Conservation (phyloP, 2,888 invertebrate species). For the Polylopha cassiicola region DNA sequence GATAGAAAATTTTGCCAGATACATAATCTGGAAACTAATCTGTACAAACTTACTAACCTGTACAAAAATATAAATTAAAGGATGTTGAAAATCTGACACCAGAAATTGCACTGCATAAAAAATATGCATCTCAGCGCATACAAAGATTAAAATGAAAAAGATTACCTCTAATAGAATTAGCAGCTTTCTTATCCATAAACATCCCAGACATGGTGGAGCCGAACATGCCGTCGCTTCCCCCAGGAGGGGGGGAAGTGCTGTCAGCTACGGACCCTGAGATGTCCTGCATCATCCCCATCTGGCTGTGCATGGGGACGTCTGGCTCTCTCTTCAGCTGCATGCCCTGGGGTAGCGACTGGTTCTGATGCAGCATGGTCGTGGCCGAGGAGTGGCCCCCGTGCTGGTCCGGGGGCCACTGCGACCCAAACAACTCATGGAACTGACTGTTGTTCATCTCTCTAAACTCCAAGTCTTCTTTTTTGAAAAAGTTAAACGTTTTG, state of each 20-base stretch:
- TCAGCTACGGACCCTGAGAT: slow-evolving; percentile 71
- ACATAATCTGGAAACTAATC: too few species aligned
- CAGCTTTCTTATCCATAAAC: slow-evolving; percentile 79
- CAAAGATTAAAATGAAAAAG: slow-evolving; percentile 24
- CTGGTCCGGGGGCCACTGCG: slow-evolving; percentile 74
- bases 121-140: too few species aligned
- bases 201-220: slow-evolving; percentile 64
- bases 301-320: slow-evolving; percentile 55
- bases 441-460: slow-evolving; percentile 66
- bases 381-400: slow-evolving; percentile 69
- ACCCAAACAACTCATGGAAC: slow-evolving; percentile 70
- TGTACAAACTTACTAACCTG: too few species aligned
- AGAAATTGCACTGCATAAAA: background rate
- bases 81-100: too few species aligned
- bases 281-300: slow-evolving; percentile 58
- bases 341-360: slow-evolving; percentile 45
- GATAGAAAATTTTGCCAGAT: slow-evolving; percentile 1
- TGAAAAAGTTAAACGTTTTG: slow-evolving; percentile 28
- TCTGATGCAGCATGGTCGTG: slow-evolving; percentile 65
- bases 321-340: slow-evolving; percentile 66
- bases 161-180: slow-evolving; percentile 82
- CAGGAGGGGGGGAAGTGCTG: slow-evolving; percentile 79
- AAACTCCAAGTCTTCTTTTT: slow-evolving; percentile 27
- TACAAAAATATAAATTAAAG: too few species aligned
- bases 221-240: slow-evolving; percentile 64